Evolutionary conservation across 2,888 invertebrate genomes (phyloP).

Genomic region (Iselma pallidipennis): DNA sequence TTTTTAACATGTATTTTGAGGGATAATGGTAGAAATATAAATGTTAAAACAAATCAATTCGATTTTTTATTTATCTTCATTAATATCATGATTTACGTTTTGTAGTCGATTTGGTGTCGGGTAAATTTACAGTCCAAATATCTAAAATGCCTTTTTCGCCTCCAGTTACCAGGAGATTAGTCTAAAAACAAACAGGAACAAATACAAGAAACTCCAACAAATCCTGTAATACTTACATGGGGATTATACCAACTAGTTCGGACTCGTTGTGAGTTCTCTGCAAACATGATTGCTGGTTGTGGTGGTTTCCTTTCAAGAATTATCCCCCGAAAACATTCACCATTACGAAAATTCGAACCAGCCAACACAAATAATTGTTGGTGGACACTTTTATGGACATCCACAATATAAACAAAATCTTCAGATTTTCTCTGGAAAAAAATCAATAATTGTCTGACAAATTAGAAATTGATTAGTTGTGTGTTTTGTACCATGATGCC

Average conservation of each 20-base stretch:
- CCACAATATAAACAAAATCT: constrained; percentile 68
- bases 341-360: constrained; percentile 66
- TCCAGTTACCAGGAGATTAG: constrained; percentile 67
- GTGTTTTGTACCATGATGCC: constrained; percentile 64
- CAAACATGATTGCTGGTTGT: constrained; percentile 61
- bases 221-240: constrained; percentile 58
- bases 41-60: constrained; percentile 29
- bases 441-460: constrained; percentile 3
- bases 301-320: constrained; percentile 58
- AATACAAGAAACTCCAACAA: constrained; percentile 8
- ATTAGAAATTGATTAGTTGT: neutral
- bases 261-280: constrained; percentile 70
- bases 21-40: constrained; percentile 29
- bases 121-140: constrained; percentile 61
- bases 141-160: constrained; percentile 73
- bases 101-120: neutral
- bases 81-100: neutral
- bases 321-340: constrained; percentile 61
- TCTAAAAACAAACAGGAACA: constrained; percentile 54
- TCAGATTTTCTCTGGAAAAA: constrained; percentile 62
- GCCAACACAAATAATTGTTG: constrained; percentile 63
- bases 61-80: neutral
- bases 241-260: constrained; percentile 69
- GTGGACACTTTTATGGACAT: constrained; percentile 57
- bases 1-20: constrained; percentile 24